Conservation (phyloP, 1,140 invertebrate species). For the Drosophila repletoides region DNA sequence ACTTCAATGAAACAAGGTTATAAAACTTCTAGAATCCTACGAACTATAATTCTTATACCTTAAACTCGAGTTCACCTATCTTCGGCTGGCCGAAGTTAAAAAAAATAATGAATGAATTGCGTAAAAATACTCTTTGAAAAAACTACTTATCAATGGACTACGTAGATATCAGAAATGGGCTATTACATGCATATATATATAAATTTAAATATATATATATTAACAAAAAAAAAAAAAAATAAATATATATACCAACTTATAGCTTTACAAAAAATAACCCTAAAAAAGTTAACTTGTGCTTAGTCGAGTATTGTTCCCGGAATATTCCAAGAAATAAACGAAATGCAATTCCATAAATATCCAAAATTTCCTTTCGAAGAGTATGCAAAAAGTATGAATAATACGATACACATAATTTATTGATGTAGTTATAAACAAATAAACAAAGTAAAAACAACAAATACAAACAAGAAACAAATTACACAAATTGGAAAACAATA, state of each 20-base stretch:
- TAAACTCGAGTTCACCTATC: slow-evolving; percentile 28
- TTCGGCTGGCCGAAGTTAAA: slow-evolving; percentile 65
- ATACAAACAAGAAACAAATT: slow-evolving; percentile 47
- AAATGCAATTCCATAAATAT: slow-evolving; percentile 39
- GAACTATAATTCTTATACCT: slow-evolving; percentile 11
- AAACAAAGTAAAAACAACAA: slow-evolving; percentile 49
- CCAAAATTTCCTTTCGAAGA: slow-evolving; percentile 69
- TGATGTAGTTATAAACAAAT: slow-evolving; percentile 79
- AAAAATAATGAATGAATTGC: slow-evolving; percentile 7
- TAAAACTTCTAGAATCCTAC: slow-evolving; percentile 3
- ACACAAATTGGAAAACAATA: slow-evolving; percentile 74
- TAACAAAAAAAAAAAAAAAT: neutral
- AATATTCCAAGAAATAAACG: neutral
- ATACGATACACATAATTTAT: slow-evolving; percentile 79
- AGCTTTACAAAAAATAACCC: slow-evolving; percentile 33
- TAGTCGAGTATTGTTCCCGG: slow-evolving; percentile 20
- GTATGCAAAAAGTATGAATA: slow-evolving; percentile 64
- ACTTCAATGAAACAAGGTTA: neutral
- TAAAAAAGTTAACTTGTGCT: slow-evolving; percentile 35
- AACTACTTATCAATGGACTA: slow-evolving; percentile 27
- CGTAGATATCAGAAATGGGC: slow-evolving; percentile 25
- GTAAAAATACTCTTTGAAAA: slow-evolving; percentile 61
- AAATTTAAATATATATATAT: neutral
- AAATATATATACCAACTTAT: slow-evolving; percentile 16
- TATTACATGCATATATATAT: slow-evolving; percentile 19